phyloP scores from a whole-genome alignment of 2,888 invertebrate genomes.

The Caenorhabditis sinica region DNA sequence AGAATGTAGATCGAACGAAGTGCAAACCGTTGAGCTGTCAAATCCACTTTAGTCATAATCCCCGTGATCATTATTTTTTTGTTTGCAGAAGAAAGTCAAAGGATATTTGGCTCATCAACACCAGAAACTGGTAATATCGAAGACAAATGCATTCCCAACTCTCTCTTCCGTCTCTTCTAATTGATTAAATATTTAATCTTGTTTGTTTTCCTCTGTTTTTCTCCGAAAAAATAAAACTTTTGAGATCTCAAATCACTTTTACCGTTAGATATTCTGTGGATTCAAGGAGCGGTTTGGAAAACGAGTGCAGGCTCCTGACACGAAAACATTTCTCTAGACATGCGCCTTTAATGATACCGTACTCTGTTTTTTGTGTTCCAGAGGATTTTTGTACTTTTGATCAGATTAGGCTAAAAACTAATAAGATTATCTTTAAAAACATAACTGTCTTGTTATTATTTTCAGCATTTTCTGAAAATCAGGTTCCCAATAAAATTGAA shows the following conservation, averaged over 20 bases:
- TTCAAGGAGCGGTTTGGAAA: neutral
- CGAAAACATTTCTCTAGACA: neutral
- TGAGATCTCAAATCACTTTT: neutral
- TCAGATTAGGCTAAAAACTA: neutral
- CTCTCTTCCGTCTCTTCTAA: constrained; percentile 76
- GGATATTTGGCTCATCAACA: constrained; percentile 98
- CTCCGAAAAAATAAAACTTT: neutral
- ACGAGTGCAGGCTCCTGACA: neutral
- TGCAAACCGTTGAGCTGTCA: neutral
- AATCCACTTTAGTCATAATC: neutral
- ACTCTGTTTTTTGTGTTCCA: neutral
- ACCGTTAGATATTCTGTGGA: neutral
- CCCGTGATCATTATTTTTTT: neutral
- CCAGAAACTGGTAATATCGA: constrained; percentile 96
- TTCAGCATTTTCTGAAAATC: neutral
- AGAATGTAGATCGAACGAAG: neutral
- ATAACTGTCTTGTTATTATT: neutral
- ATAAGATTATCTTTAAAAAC: neutral
- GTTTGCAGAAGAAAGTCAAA: constrained; percentile 91
- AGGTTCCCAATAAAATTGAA: neutral
- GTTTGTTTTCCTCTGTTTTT: neutral
- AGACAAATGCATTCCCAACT: constrained; percentile 93
- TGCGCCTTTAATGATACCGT: constrained; percentile 30
- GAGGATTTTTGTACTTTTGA: constrained; percentile 8
- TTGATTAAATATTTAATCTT: constrained; percentile 9